Conservation (phyloP, 2,888 invertebrate species). For the Machimus rusticus region DNA sequence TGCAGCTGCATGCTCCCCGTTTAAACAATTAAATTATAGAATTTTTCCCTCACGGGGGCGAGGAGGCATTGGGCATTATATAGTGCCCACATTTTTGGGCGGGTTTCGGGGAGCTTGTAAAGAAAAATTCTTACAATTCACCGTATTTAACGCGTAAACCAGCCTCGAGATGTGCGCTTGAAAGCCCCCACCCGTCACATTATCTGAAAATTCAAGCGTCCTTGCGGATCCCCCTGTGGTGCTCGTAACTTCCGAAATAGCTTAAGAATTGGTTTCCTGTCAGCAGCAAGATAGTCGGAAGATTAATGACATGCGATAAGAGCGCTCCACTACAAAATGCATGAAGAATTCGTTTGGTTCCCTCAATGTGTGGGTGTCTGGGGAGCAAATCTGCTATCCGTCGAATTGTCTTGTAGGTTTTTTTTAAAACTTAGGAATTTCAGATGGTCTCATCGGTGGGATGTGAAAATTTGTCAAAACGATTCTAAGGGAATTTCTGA, state of each 20-base stretch:
- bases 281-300: neutral
- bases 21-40: conserved; percentile 1
- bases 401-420: neutral
- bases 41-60: neutral
- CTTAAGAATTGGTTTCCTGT: conserved; percentile 7
- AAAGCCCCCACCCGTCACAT: neutral
- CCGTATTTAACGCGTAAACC: neutral
- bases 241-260: neutral
- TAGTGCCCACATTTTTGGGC: neutral
- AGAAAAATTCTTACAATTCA: neutral
- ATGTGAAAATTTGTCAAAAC: neutral
- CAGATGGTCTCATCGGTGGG: too few relatives aligned
- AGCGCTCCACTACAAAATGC: neutral
- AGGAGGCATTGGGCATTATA: neutral
- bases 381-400: neutral
- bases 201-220: neutral
- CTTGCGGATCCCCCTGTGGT: neutral
- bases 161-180: neutral
- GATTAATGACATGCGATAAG: conserved; percentile 2
- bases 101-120: neutral
- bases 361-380: neutral
- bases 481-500: neutral
- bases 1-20: neutral
- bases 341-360: neutral
- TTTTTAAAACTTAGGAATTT: neutral